These are phyloP conservation scores for Marronus borbonicus DNA, from an alignment of 2,888 invertebrate species.

Conservation along the genomic window DNA sequence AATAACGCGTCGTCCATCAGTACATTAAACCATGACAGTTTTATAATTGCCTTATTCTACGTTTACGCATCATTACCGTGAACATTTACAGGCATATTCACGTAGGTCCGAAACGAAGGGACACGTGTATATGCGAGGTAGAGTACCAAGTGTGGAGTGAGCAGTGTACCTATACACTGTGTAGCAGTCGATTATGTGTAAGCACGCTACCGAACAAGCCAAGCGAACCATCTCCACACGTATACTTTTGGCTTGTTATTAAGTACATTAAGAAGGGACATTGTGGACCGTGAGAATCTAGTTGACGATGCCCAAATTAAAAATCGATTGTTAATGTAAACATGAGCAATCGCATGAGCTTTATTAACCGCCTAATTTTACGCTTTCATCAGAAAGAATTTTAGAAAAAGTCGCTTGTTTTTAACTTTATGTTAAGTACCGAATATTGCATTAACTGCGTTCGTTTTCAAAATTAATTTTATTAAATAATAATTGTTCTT, in stretches of 20 bases:
- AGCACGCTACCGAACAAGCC: conserved; percentile 28
- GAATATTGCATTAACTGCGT: too few species aligned
- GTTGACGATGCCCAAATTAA: neutral
- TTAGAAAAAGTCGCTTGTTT: too few species aligned
- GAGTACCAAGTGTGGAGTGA: neutral
- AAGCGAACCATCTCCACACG: conserved; percentile 21
- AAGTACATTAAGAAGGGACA: conserved; percentile 14
- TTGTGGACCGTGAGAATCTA: conserved; percentile 36
- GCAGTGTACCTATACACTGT: neutral
- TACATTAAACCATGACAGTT: conserved; percentile 52
- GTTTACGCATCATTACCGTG: conserved; percentile 56
- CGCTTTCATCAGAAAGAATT: too few species aligned
- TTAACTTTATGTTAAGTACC: too few species aligned
- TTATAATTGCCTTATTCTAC: conserved; percentile 53
- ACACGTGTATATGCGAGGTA: conserved; percentile 20
- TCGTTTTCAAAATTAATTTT: too few species aligned
- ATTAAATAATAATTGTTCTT: too few species aligned
- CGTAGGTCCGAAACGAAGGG: conserved; percentile 12
- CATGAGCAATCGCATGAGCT: too few species aligned
- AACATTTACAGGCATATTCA: conserved; percentile 24
- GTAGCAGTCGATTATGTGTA: conserved; percentile 23
- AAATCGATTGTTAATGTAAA: too few species aligned
- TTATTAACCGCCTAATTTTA: too few species aligned
- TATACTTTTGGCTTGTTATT: conserved; percentile 22
- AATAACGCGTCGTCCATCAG: conserved; percentile 48